Conservation (phyloP, 1,140 invertebrate species). For the Dinoponera quadriceps region DNA sequence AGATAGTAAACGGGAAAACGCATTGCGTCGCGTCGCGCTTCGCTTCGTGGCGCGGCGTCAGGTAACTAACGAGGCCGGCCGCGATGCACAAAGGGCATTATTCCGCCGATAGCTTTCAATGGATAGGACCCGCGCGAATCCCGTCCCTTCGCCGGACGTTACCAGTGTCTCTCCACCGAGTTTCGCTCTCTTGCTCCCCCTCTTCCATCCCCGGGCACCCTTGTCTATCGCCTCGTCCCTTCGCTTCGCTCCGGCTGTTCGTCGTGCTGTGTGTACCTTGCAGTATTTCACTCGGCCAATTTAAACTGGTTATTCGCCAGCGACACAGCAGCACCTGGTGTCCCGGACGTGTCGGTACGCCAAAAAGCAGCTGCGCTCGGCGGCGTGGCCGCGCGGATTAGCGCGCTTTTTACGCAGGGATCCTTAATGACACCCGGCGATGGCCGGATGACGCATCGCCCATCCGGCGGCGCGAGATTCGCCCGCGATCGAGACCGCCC, state of each 20-base stretch:
- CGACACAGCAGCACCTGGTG: slow-evolving; percentile 65
- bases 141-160: slow-evolving; percentile 40
- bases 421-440: slow-evolving; percentile 63
- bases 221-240: slow-evolving; percentile 7
- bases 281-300: slow-evolving; percentile 70
- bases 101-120: slow-evolving; percentile 66
- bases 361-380: slow-evolving; percentile 70
- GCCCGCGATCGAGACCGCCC: neutral
- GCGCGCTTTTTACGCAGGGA: slow-evolving; percentile 24
- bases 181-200: neutral
- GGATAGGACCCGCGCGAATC: slow-evolving; percentile 62
- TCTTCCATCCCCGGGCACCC: neutral
- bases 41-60: slow-evolving; percentile 25
- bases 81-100: slow-evolving; percentile 73
- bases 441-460: slow-evolving; percentile 54
- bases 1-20: slow-evolving; percentile 39
- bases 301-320: slow-evolving; percentile 66
- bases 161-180: neutral
- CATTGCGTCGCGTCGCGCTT: neutral
- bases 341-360: slow-evolving; percentile 46
- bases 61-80: slow-evolving; percentile 71
- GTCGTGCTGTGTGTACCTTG: slow-evolving; percentile 18
- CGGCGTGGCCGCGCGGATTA: slow-evolving; percentile 57
- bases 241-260: neutral
- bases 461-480: slow-evolving; percentile 29